These are phyloP conservation scores for Malaclemys terrapin DNA, from an alignment of 2,113 vertebrate species.

Conservation along the genomic window DNA sequence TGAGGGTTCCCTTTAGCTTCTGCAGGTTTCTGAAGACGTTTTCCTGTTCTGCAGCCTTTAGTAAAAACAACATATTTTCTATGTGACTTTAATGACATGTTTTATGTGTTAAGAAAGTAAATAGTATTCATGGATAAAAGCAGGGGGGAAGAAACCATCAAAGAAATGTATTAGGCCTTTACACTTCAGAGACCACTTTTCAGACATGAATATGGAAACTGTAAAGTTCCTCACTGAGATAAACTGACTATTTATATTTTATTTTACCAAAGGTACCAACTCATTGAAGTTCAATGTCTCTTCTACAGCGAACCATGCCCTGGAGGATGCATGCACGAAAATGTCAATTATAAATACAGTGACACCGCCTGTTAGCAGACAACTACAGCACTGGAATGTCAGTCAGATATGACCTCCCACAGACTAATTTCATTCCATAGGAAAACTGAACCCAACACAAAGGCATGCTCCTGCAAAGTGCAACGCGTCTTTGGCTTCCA, in stretches of 20 bases:
- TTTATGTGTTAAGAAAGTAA: background rate
- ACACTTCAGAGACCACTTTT: background rate
- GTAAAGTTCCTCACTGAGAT: background rate
- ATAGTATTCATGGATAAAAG: background rate
- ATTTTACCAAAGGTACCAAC: background rate
- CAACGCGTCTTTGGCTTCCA: background rate
- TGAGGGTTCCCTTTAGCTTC: background rate
- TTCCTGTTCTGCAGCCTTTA: background rate
- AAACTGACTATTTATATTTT: background rate
- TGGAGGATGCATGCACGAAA: background rate
- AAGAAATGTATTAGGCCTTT: background rate
- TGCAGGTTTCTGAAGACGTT: background rate
- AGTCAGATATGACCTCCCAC: background rate
- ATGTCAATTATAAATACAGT: background rate
- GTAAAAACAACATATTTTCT: background rate
- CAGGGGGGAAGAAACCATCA: background rate
- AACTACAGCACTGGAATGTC: background rate
- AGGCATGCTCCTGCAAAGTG: background rate
- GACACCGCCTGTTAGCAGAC: background rate
- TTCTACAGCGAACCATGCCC: background rate
- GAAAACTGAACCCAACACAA: background rate
- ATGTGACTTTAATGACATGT: background rate
- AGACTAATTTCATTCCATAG: background rate
- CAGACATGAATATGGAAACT: no score
- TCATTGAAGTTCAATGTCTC: background rate